Base-by-base conservation (phyloP, 64 coral and sea anemone species). In the Astreopora myriophthalma region DNA sequence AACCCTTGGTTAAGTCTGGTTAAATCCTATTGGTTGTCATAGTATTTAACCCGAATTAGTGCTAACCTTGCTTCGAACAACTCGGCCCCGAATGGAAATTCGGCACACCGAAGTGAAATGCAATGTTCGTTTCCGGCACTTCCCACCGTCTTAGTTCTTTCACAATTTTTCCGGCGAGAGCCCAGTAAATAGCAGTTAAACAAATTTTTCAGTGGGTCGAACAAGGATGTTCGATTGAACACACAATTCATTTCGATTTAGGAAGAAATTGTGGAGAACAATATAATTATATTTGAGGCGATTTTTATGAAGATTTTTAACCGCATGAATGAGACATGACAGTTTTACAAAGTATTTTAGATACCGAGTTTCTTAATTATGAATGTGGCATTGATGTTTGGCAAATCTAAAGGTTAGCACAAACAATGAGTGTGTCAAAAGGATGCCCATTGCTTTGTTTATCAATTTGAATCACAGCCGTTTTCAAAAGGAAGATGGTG, bases 331-430 rank as follows among this genome's bases (percentile, higher is more conserved):
- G 32, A 73, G 29, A 37, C 19, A 37, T 73, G 79, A 83, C 79
- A 83, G 52, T 34, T 83, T 83, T 65, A 36, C 79, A 64, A 83
- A 83, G 79, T 64, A n/a, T n/a, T n/a, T n/a, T n/a, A 34, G 33
- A 83, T 64, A 37, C n/a, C n/a, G n/a, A 37, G 33, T 65, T 64
- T 83, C 79, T 37, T 24, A 38, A 83, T 64, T 36, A 82, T 82
- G 55, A 64, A 83, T 20, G 63, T 80, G 38, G 57, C 5, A 23
- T 81, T 64, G 30, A 17, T 81, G 78, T 83, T 83, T 63, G 79
- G 33, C 17, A 83, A 83, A 65, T 64, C 31, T 83, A 64, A 64
- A 64, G 10, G 17, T 17, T 38, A 12, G 20, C 3, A 20, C 79
- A 38, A 83, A 83, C 31, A 83, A 5, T 35, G 11, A 34, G 58